Percentiles rank a stretch among this genome's conserved stretches.
Conservation (phyloP, 2,113 vertebrate species). For the Channa argus region DNA sequence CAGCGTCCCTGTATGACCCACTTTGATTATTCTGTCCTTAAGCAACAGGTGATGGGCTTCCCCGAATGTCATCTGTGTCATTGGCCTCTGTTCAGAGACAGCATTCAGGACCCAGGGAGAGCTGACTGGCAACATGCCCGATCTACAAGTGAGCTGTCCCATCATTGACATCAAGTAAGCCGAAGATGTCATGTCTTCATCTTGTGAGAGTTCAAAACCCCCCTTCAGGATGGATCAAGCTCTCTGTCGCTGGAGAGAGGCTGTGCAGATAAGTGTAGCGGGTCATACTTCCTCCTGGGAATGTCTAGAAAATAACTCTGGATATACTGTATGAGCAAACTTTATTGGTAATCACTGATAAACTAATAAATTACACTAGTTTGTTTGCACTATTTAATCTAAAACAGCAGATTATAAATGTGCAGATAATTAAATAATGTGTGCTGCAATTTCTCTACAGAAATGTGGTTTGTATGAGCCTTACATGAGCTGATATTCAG, state of each 20-base stretch:
- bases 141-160: slow-evolving; percentile 82
- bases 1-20: slow-evolving; percentile 63
- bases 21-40: slow-evolving; percentile 70
- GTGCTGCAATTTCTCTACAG: slow-evolving; percentile 11
- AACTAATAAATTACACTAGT: slow-evolving; percentile 19
- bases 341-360: slow-evolving; percentile 34
- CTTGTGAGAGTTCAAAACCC: slow-evolving; percentile 77
- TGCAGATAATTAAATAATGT: background rate
- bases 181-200: slow-evolving; percentile 82
- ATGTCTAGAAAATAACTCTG: slow-evolving; percentile 50
- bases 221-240: slow-evolving; percentile 75
- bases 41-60: slow-evolving; percentile 80
- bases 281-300: slow-evolving; percentile 62
- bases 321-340: slow-evolving; percentile 26
- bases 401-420: background rate
- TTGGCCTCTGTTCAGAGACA: slow-evolving; percentile 72
- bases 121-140: slow-evolving; percentile 77
- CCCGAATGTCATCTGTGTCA: slow-evolving; percentile 70
- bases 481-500: slow-evolving; percentile 14
- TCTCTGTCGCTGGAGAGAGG: slow-evolving; percentile 66
- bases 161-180: slow-evolving; percentile 78
- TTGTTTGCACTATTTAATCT: background rate
- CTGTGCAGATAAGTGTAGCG: slow-evolving; percentile 63
- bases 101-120: slow-evolving; percentile 71
- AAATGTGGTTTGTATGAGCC: slow-evolving; percentile 4